phyloP scores from a whole-genome alignment of 2,888 invertebrate genomes.

The Drosophila eohydei region DNA sequence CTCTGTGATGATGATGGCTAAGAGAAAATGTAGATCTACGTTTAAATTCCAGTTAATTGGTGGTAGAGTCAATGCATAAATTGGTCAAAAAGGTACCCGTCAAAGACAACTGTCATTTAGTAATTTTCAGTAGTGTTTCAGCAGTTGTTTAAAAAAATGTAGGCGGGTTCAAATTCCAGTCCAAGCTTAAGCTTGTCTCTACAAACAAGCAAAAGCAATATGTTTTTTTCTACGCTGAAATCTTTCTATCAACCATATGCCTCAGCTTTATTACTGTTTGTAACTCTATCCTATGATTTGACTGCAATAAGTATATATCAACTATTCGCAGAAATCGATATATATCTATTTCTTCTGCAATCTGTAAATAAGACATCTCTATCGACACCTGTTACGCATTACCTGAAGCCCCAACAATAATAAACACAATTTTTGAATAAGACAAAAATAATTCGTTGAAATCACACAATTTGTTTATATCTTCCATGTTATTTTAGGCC shows the following conservation, averaged over 20 bases:
- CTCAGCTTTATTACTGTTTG: background rate
- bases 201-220: background rate
- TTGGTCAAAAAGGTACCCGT: too few relatives aligned
- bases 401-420: background rate
- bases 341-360: background rate
- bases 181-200: background rate
- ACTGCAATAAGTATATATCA: background rate
- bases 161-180: too few relatives aligned
- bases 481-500: slow-evolving; percentile 8
- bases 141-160: too few relatives aligned
- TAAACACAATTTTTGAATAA: background rate
- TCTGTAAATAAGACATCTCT: background rate
- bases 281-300: background rate
- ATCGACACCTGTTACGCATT: background rate
- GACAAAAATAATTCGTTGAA: background rate
- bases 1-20: too few relatives aligned
- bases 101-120: too few relatives aligned
- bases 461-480: background rate
- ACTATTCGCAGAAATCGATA: background rate
- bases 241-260: background rate
- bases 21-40: too few relatives aligned
- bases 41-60: too few relatives aligned
- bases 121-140: too few relatives aligned
- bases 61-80: too few relatives aligned
- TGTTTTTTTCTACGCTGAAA: background rate